These are phyloP conservation scores for Porites evermanni DNA, from an alignment of 92 coral and sea anemone genomes.

Conservation along the genomic window DNA sequence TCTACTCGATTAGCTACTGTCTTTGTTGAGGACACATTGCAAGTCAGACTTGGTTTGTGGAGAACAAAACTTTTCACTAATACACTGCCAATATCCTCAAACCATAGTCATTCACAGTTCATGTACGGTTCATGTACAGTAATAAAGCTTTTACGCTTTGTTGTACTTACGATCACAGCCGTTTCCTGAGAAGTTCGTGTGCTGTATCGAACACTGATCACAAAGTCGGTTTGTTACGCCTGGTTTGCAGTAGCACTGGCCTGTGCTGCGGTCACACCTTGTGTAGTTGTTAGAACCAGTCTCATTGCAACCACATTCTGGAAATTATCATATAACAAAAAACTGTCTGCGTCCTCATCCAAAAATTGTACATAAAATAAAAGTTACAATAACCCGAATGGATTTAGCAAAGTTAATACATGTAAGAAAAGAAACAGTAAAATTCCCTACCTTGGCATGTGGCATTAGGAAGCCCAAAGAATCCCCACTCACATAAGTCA, in stretches of 20 bases:
- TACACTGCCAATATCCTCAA: too few relatives aligned
- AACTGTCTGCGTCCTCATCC: too few relatives aligned
- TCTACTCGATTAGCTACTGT: too few relatives aligned
- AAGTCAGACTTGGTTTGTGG: too few relatives aligned
- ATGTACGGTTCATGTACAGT: too few relatives aligned
- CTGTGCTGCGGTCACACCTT: constrained; percentile 82
- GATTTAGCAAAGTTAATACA: too few relatives aligned
- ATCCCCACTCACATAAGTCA: constrained; percentile 78
- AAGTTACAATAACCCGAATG: too few relatives aligned
- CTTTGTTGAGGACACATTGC: too few relatives aligned
- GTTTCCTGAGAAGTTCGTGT: constrained; percentile 83
- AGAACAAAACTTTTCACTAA: too few relatives aligned
- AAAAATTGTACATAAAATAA: too few relatives aligned
- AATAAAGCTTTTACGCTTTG: too few relatives aligned
- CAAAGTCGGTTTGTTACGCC: constrained; percentile 95
- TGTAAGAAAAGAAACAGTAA: background rate
- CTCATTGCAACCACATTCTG: constrained; percentile 87
- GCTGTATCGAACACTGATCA: constrained; percentile 93
- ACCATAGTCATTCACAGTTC: too few relatives aligned
- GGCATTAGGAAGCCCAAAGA: constrained; percentile 89
- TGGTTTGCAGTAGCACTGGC: constrained; percentile 93
- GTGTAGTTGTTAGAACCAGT: constrained; percentile 82
- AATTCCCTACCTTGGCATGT: constrained; percentile 77
- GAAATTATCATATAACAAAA: constrained; percentile 3
- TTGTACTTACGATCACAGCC: constrained; percentile 92